Base-by-base conservation (phyloP, 1,140 invertebrate genomes). In the Zaprionus taronus region DNA sequence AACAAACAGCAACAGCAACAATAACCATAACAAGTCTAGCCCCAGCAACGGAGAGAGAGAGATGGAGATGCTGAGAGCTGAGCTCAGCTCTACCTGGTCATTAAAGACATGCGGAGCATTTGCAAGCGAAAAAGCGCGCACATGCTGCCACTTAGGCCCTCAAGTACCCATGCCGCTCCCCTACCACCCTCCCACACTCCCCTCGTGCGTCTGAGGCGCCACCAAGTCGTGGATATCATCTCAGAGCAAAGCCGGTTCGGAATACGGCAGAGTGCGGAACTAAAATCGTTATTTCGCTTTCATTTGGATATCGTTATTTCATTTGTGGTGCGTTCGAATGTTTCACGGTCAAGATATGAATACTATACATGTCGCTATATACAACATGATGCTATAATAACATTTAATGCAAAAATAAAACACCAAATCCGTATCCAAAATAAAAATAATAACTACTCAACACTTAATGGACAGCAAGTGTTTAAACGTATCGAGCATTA, bases 131-230 rank as follows among this genome's bases (percentile, higher is more conserved):
- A 81, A 28, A 84, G 81, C 79, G 67, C 67, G 70, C 83, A 90
- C 86, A 90, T 90, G 82, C 22, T 71, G 77, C 81, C 86, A 90
- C 85, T 90, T 83, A 61, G 68, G 71, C 81, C 70, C 65, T 85
- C 85, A 90, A 90, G 85, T 90, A 65, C 79, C 85, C 79, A 34
- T 22, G 20, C 47, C 41, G 41, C 17, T 61, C 57, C 41, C 49
- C 57, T 47, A 72, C 57, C n/a, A 53, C 41, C 34, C 38, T 41
- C 44, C 38, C 53, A 38, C 44, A 9, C 7, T 17, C 41, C 41
- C 14, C 17, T 17, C 41, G 14, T 17, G 17, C 17, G 47, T 49
- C 47, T 51, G 47, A 51, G 12, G 20, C 47, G 47, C 58, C 20
- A 24, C 6, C 9, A 24, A 20, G 20, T 49, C 61, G 51, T 53